Evolutionary conservation across 1,140 invertebrate genomes (phyloP), one percentile per base, ranked within the genome.

Genomic region (Homalodisca vitripennis): DNA sequence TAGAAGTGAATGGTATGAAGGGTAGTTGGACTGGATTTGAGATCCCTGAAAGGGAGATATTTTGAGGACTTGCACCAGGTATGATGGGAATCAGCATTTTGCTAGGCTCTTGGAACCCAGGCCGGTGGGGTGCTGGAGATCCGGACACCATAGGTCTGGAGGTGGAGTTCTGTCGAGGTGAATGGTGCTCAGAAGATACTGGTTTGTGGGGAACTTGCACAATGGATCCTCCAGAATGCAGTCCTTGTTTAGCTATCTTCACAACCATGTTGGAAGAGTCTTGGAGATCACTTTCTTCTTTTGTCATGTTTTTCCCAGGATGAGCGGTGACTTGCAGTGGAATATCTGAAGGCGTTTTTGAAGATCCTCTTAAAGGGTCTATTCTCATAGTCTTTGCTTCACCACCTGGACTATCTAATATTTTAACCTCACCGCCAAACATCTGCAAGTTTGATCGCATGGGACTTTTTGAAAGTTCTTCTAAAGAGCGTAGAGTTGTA

Each of bases 401-500:
- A 6, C 87, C 86, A 2, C 85, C 86, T 29, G 82, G 81, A 68
- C 84, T 83, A 71, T 88, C 86, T 24, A 88, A 79, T 67, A 92
- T 90, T 76, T 89, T 86, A 0, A 92, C 89, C 81, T 92, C 87
- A 1, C 89, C 90, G 1, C 90, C 90, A 79, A 91, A 92, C 82
- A 92, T 85, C 77, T 90, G 89, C 13, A 89, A 76, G 55, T 85
- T 84, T 0, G 78, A 30, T 79, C 66, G 79, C 80, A 80, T 75
- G 0, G 80, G 80, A 51, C 79, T 79, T 30, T 80, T 81, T 17
- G 78, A 79, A 0, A 87, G 77, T 76, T 87, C 85, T 70, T 87
- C 85, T n/a, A 86, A 74, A 0, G 84, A 82, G 48, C 84, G 77
- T 24, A 86, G 74, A 14, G 81, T 81, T 22, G 81, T 79, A 0